Evolutionary conservation across 2,888 invertebrate genomes (phyloP).

Genomic region (Helleia helle): DNA sequence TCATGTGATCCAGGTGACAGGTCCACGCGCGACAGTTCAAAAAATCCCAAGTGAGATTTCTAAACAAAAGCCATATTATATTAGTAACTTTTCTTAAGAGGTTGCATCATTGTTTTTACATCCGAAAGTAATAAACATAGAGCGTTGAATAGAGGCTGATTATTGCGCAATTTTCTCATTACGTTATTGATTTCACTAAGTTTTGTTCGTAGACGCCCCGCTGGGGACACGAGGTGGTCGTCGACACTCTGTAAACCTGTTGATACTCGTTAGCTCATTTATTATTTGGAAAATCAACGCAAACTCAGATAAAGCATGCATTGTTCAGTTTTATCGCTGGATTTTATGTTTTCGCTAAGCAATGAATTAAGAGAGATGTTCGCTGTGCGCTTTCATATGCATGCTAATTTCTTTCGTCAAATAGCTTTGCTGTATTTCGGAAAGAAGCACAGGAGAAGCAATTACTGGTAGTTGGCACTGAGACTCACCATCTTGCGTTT

Average conservation of each 20-base stretch:
- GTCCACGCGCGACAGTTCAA: not conserved
- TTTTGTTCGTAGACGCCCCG: constrained; percentile 53
- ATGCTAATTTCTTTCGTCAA: no score
- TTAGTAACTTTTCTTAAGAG: not conserved
- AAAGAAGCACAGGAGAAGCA: no score
- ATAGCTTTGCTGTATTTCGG: no score
- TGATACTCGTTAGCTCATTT: constrained; percentile 23
- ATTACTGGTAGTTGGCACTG: no score
- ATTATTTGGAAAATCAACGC: constrained; percentile 25
- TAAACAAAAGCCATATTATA: not conserved
- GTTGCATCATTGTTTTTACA: constrained; percentile 29
- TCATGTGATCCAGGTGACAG: not conserved
- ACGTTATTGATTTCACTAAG: constrained; percentile 64
- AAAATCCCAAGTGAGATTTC: not conserved
- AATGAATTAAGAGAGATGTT: no score
- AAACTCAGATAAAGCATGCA: no score
- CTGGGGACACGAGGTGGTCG: constrained; percentile 31
- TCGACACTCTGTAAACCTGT: constrained; percentile 25
- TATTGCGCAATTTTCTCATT: constrained; percentile 65
- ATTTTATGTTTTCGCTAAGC: no score
- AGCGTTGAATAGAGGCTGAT: constrained; percentile 36
- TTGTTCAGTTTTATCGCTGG: no score
- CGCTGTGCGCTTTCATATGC: no score
- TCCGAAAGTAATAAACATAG: constrained; percentile 29
- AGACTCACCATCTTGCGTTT: no score